Base-by-base conservation (phyloP, 2,113 vertebrate species). In the Phaethornis superciliosus region DNA sequence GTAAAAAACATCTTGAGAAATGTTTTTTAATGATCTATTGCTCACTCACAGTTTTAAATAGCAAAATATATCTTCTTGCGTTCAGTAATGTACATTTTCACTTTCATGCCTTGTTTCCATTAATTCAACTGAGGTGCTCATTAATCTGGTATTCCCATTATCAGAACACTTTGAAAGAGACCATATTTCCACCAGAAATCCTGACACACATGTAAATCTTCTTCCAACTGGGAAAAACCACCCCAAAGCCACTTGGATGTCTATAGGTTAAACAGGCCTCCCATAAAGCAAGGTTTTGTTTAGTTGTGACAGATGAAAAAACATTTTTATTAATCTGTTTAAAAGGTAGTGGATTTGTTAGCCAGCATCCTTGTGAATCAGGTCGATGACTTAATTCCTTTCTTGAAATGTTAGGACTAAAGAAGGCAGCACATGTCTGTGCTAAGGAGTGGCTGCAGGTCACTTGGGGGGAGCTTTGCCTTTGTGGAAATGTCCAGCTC, bases 81-180 rank as follows among this genome's bases (percentile, higher is more conserved):
- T 67, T 78, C n/a, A 40, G 65, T 52, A 54, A 63, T 71, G 59
- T 56, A 40, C 6, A 2, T 94, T 95, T 93, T 85, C 54, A 83
- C 27, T 77, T 94, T 72, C n/a, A 60, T 79, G 44, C 24, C 44
- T 76, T 89, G n/a, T 80, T 95, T 58, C 85, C 67, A 79, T 80
- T 56, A 91, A 77, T 92, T 85, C 51, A 54, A 3, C 35, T 42
- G 70, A 71, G 59, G 55, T 69, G 14, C 9, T 59, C 26, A 44
- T 91, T 81, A 85, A 80, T 83, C 54, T 88, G 67, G 12, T 85
- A 44, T 89, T 96, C 51, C 59, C 69, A 47, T 88, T 92, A 82
- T 67, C 84, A 80, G n/a, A 19, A 20, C 20, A 7, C 59, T 88
- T 89, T 94, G 91, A 87, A 89, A 85, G 35, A 92, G 74, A 74